Conservation (phyloP, 2,888 invertebrate species). For the Ophonus ardosiacus region DNA sequence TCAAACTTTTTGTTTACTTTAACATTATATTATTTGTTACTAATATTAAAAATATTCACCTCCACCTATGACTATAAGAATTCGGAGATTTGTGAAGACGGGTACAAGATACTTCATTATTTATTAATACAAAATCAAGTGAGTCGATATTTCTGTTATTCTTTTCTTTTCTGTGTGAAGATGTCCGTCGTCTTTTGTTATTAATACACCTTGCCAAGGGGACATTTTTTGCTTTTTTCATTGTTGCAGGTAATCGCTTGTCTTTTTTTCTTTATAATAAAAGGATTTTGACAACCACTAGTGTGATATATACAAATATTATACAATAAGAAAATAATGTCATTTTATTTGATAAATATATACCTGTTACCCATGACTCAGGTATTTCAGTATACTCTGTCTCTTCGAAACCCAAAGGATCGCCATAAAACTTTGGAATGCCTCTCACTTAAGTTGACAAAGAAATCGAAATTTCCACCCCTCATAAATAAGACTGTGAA, state of each 20-base stretch:
- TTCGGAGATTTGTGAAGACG: constrained; percentile 42
- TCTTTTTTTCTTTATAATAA: constrained; percentile 57
- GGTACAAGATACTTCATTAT: constrained; percentile 59
- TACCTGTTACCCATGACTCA: constrained; percentile 25
- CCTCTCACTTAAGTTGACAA: background rate
- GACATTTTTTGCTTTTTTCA: constrained; percentile 56
- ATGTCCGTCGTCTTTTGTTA: constrained; percentile 54
- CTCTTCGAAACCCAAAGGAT: too few species aligned
- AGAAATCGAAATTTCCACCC: too few species aligned
- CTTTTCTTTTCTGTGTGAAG: constrained; percentile 59
- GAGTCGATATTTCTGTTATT: constrained; percentile 62
- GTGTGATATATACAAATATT: constrained; percentile 63
- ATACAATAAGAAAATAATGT: constrained; percentile 56
- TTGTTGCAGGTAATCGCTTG: constrained; percentile 58
- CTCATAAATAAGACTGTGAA: too few species aligned
- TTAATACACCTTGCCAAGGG: constrained; percentile 58
- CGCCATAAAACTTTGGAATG: too few species aligned
- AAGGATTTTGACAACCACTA: constrained; percentile 60
- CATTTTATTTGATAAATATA: constrained; percentile 54
- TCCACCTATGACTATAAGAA: constrained; percentile 36
- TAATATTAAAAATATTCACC: too few species aligned
- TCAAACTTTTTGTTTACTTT: too few species aligned
- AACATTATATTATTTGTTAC: too few species aligned
- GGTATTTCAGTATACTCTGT: background rate
- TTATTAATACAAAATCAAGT: constrained; percentile 63